Conservation (phyloP, 2,797 vertebrate genomes). For the Hoplostethus mediterraneus region DNA sequence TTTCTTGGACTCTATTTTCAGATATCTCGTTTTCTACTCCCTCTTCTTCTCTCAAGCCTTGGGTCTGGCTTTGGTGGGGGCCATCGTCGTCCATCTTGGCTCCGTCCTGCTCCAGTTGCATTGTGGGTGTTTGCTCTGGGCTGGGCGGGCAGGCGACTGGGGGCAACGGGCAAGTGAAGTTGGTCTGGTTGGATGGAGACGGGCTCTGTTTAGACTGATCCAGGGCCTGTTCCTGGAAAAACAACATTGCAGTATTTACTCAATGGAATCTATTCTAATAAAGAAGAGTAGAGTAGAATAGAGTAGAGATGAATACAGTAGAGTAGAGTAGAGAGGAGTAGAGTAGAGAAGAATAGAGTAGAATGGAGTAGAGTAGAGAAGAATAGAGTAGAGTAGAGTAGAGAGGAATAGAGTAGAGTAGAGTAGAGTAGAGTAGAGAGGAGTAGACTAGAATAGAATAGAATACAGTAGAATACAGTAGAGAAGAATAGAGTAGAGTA, state of each 20-base stretch:
- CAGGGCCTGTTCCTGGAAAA: constrained; percentile 50
- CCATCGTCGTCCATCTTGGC: background rate
- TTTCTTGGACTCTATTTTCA: constrained; percentile 11
- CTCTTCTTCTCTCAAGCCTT: background rate
- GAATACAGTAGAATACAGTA: too few species aligned
- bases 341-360: too few species aligned
- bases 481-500: too few species aligned
- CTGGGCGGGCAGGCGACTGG: constrained; percentile 34
- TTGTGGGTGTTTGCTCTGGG: constrained; percentile 21
- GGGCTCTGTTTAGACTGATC: constrained; percentile 45
- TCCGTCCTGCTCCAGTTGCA: constrained; percentile 37
- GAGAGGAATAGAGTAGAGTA: too few species aligned
- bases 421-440: too few species aligned
- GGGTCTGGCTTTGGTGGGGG: background rate
- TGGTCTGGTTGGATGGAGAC: constrained; percentile 13
- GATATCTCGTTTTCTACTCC: background rate
- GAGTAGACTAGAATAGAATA: too few species aligned
- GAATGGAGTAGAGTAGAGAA: too few species aligned
- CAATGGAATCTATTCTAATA: too few species aligned
- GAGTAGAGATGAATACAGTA: too few species aligned
- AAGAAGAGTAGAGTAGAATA: too few species aligned
- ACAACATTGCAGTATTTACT: background rate
- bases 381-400: too few species aligned
- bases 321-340: too few species aligned
- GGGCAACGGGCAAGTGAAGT: constrained; percentile 72